phyloP scores from a whole-genome alignment of 2,888 invertebrate genomes.

The Ochlodes sylvanus region DNA sequence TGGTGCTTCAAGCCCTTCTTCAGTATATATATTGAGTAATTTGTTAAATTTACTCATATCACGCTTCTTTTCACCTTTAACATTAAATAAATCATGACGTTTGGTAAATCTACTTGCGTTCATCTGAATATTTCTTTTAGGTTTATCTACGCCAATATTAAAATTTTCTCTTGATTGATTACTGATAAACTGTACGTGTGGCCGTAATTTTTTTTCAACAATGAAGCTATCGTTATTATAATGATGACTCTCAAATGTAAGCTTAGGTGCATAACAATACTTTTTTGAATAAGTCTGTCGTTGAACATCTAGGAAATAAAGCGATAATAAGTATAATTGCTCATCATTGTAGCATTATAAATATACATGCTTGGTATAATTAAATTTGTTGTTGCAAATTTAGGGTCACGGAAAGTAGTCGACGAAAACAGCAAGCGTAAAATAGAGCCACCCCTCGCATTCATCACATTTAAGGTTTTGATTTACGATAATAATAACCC shows the following conservation, averaged over 20 bases:
- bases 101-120: not conserved
- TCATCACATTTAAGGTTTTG: no score
- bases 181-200: not conserved
- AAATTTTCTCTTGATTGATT: conserved; percentile 8
- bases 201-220: not conserved
- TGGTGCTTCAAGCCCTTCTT: not conserved
- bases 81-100: not conserved
- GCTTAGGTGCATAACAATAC: not conserved
- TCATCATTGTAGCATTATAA: no score
- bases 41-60: not conserved
- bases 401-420: no score
- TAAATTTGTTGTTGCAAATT: no score
- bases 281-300: not conserved
- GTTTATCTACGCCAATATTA: not conserved
- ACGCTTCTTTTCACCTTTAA: not conserved
- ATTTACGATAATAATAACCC: no score
- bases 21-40: not conserved
- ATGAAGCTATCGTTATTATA: not conserved
- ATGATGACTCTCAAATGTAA: conserved; percentile 28
- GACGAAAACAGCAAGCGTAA: no score
- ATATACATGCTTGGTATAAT: no score
- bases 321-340: not conserved
- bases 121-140: not conserved
- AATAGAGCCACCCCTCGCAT: no score
- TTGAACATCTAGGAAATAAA: conserved; percentile 6